Base-by-base conservation (phyloP, 64 coral and sea anemone species). In the Exaiptasia diaphana region DNA sequence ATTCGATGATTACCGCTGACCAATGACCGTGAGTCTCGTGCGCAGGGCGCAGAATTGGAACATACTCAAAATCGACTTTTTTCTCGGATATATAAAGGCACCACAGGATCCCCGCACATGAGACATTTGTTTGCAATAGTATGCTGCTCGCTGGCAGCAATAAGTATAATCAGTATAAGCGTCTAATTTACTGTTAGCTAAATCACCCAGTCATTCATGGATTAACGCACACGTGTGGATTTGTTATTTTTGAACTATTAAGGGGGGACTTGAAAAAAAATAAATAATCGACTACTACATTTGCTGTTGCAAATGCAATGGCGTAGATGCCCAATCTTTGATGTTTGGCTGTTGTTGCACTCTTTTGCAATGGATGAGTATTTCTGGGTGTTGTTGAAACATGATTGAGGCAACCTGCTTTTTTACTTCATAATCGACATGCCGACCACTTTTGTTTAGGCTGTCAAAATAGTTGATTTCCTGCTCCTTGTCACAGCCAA, bases 261-360 rank as follows among this genome's bases (percentile, higher is more conserved):
- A 46, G 43, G 15, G 43, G 6, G 43, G 6, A 6, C 15, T 46
- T 46, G 43, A 46, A 6, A 8, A 8, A 6, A 46, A 15, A 46
- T 7, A 46, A 8, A 46, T 7, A 46, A 46, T 46, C 43, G 15
- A 46, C 6, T 15, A 46, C 43, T 46, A 8, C 43, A 46, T 46
- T 46, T 15, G 15, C 43, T 46, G 54, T 74, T 30, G 39, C 26
- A 29, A 74, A 85, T 57, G 67, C 68, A 41, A 74, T 71, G 8
- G 53, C 35, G 62, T 59, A 77, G 31, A 29, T 24, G 71, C 72
- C 67, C 83, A 87, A 38, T 87, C 73, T 27, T 67, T 56, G 53
- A 54, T 8, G 48, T 86, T 86, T n/a, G 3, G 23, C 67, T 86
- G 83, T 37, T 77, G 71, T 26, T 87, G 83, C 2, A 77, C 73